Percentiles rank a stretch among this genome's conserved stretches.
Conservation (phyloP, 2,888 invertebrate species). For the Malthinus flaveolus region DNA sequence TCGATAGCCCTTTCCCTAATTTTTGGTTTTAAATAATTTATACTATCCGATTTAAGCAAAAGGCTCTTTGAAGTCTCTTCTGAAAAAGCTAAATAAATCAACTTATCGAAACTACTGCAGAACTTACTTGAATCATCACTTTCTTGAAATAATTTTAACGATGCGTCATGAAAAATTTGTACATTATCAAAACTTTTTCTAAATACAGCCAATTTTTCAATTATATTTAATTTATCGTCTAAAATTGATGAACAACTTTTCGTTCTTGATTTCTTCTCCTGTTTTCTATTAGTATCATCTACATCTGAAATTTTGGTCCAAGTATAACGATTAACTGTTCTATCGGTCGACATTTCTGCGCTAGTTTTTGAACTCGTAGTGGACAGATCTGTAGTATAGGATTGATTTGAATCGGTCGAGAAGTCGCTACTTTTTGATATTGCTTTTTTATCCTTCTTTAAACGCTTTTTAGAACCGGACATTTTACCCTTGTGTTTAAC, state of each 20-base stretch:
- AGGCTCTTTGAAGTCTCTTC: constrained; percentile 4
- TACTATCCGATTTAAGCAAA: constrained; percentile 10
- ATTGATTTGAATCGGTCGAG: constrained; percentile 18
- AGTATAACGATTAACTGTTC: constrained; percentile 48
- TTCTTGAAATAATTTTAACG: constrained; percentile 27
- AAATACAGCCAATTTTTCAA: constrained; percentile 54
- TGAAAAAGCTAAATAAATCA: constrained; percentile 8
- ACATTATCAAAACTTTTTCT: constrained; percentile 52
- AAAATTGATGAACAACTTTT: constrained; percentile 54
- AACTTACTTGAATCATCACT: constrained; percentile 4
- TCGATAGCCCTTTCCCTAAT: constrained; percentile 13
- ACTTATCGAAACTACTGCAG: background rate
- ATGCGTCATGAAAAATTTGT: constrained; percentile 47
- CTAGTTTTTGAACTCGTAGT: constrained; percentile 36
- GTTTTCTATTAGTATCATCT: constrained; percentile 31
- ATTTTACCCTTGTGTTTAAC: constrained; percentile 7
- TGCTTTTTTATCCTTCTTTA: constrained; percentile 32
- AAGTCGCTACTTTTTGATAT: constrained; percentile 22
- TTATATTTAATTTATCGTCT: constrained; percentile 49
- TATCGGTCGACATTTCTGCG: constrained; percentile 45
- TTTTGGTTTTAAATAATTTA: constrained; percentile 17
- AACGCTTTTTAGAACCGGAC: constrained; percentile 18
- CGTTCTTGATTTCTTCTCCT: constrained; percentile 48
- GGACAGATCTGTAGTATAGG: constrained; percentile 1
- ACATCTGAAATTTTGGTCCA: constrained; percentile 48